Evolutionary conservation across 92 coral and sea anemone genomes (phyloP).

Genomic region (Parazoanthus swiftii): DNA sequence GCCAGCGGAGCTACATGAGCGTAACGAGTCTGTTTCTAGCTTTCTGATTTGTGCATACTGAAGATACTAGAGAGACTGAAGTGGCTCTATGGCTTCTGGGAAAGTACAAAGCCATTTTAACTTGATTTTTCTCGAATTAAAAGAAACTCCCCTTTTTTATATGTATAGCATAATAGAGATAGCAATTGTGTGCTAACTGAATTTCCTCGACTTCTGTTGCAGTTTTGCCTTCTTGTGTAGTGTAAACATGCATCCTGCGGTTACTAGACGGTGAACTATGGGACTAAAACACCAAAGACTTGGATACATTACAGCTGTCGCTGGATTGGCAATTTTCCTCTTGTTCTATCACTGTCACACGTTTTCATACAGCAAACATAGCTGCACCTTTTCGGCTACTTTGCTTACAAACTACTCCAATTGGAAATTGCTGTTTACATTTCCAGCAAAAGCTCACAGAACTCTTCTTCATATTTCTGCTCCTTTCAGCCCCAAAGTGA

Average conservation of each 20-base stretch:
- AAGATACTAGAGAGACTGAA: no score
- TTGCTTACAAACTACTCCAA: conserved; percentile 12
- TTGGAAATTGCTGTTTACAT: conserved; percentile 2
- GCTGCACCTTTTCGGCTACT: conserved; percentile 19
- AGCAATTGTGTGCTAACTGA: not conserved
- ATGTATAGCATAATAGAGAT: not conserved
- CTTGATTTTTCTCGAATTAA: no score
- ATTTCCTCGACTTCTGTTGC: not conserved
- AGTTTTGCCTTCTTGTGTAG: not conserved
- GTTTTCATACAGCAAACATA: not conserved
- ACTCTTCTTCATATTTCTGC: not conserved
- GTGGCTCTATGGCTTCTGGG: no score
- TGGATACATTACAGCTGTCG: not conserved
- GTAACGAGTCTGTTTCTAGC: no score
- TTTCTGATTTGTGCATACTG: no score
- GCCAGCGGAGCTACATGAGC: no score
- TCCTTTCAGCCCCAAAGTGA: not conserved
- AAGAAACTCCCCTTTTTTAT: not conserved
- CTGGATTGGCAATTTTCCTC: not conserved
- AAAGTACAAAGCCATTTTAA: no score
- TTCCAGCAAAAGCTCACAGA: conserved; percentile 2
- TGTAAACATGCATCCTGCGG: not conserved
- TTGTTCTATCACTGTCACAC: not conserved
- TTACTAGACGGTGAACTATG: not conserved
- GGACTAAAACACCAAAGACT: not conserved